Percentiles rank a stretch among this genome's conserved stretches.
These are phyloP conservation scores for Macropodus opercularis DNA, from an alignment of 2,797 vertebrate genomes.

Conservation along the genomic window DNA sequence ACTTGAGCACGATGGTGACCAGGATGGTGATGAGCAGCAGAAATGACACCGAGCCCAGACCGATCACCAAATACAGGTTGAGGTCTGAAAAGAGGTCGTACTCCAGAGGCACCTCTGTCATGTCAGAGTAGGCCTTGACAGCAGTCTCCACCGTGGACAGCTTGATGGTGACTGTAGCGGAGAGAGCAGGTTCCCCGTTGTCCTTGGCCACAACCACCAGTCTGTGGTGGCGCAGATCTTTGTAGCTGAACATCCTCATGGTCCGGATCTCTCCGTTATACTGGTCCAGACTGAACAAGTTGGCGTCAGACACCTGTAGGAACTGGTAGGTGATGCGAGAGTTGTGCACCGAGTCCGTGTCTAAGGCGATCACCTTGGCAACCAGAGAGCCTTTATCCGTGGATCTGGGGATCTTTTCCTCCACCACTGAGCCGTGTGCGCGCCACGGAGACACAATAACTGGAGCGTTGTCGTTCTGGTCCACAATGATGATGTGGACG, in stretches of 20 bases:
- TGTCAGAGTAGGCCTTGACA: constrained; percentile 56
- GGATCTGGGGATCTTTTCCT: constrained; percentile 67
- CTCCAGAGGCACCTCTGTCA: constrained; percentile 63
- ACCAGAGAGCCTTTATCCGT: constrained; percentile 69
- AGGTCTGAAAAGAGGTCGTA: constrained; percentile 72
- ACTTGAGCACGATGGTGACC: constrained; percentile 69
- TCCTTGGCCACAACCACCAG: constrained; percentile 59
- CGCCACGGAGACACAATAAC: constrained; percentile 63
- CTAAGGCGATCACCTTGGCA: constrained; percentile 70
- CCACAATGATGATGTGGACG: constrained; percentile 68
- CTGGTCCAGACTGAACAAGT: constrained; percentile 60
- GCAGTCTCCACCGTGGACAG: constrained; percentile 60
- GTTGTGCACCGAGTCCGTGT: constrained; percentile 68
- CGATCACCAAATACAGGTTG: constrained; percentile 69
- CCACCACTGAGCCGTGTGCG: constrained; percentile 60
- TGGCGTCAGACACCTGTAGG: constrained; percentile 52
- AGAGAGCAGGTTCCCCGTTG: constrained; percentile 59
- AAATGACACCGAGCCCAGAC: constrained; percentile 55
- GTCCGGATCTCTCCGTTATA: constrained; percentile 63
- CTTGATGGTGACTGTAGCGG: constrained; percentile 65
- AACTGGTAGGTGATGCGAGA: constrained; percentile 63
- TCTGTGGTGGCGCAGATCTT: constrained; percentile 53
- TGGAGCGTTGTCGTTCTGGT: constrained; percentile 73
- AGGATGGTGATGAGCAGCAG: constrained; percentile 57
- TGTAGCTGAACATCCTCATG: constrained; percentile 60